Percentiles rank a stretch among this genome's conserved stretches.
phyloP scores from a whole-genome alignment of 92 coral and sea anemone species.

The Zoanthus gigantus region DNA sequence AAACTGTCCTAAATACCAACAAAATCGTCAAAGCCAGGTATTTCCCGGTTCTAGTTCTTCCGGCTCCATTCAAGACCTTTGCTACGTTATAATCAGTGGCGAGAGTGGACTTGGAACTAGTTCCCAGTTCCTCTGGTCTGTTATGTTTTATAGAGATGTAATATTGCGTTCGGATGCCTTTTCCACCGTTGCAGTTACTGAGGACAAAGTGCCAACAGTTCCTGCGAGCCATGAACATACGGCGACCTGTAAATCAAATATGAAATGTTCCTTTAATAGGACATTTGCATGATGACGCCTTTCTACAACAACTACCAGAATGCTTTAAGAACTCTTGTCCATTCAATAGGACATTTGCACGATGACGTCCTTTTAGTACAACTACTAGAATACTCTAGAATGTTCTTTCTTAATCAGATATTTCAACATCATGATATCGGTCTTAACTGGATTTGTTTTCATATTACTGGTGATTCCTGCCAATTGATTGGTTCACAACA shows the following conservation, averaged over 20 bases:
- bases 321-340: background rate
- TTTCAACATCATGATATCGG: too few relatives aligned
- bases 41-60: background rate
- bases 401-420: too few relatives aligned
- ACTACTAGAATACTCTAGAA: too few relatives aligned
- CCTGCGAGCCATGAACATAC: slow-evolving; percentile 15
- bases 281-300: background rate
- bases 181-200: slow-evolving; percentile 6
- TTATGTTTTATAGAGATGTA: background rate
- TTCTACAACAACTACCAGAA: background rate
- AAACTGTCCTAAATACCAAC: background rate
- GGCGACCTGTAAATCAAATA: slow-evolving; percentile 13
- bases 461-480: too few relatives aligned
- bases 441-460: too few relatives aligned
- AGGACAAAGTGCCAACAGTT: slow-evolving; percentile 26
- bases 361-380: too few relatives aligned
- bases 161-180: background rate
- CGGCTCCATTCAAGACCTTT: background rate
- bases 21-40: background rate
- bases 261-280: background rate
- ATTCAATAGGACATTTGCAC: too few relatives aligned
- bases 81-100: background rate
- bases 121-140: slow-evolving; percentile 3
- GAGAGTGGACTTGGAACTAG: background rate
- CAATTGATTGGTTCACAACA: too few relatives aligned